phyloP scores from a whole-genome alignment of 2,797 vertebrate genomes.

The Diplodus puntazzo region DNA sequence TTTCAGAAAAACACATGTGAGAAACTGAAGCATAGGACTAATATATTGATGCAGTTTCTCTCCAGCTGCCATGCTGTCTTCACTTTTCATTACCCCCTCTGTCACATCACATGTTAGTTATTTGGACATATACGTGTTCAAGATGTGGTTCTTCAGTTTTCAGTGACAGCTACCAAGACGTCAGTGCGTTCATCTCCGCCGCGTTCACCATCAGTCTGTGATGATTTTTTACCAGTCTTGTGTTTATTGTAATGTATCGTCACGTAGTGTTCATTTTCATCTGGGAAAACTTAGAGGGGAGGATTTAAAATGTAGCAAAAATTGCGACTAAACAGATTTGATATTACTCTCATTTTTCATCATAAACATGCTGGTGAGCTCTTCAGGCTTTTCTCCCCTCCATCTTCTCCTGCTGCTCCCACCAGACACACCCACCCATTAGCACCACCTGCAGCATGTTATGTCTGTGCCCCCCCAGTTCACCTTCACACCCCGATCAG shows the following conservation, averaged over 20 bases:
- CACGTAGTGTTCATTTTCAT: slow-evolving; percentile 44
- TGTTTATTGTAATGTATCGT: slow-evolving; percentile 57
- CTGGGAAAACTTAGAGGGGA: slow-evolving; percentile 27
- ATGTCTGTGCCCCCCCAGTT: slow-evolving; percentile 18
- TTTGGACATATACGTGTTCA: slow-evolving; percentile 44
- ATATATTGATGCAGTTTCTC: slow-evolving; percentile 62
- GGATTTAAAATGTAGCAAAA: slow-evolving; percentile 51
- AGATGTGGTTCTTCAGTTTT: slow-evolving; percentile 25
- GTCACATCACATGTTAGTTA: slow-evolving; percentile 56
- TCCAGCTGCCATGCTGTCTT: slow-evolving; percentile 59
- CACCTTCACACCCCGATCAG: slow-evolving; percentile 12
- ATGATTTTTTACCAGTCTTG: slow-evolving; percentile 48
- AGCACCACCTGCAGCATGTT: slow-evolving; percentile 12
- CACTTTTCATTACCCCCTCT: slow-evolving; percentile 8
- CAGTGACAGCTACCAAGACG: slow-evolving; percentile 18
- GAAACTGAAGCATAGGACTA: slow-evolving; percentile 64
- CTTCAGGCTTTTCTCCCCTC: neutral
- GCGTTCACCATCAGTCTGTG: slow-evolving; percentile 26
- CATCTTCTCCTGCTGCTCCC: slow-evolving; percentile 24
- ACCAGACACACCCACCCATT: slow-evolving; percentile 1
- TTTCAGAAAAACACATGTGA: slow-evolving; percentile 37
- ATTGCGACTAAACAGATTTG: slow-evolving; percentile 24
- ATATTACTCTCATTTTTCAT: slow-evolving; percentile 24
- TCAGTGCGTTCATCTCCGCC: slow-evolving; percentile 74
- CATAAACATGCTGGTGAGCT: slow-evolving; percentile 18